A percentile compares a stretch with the other conserved stretches of the same genome.
Evolutionary conservation across 1,140 invertebrate genomes (phyloP).

Genomic region (Hyles euphorbiae): DNA sequence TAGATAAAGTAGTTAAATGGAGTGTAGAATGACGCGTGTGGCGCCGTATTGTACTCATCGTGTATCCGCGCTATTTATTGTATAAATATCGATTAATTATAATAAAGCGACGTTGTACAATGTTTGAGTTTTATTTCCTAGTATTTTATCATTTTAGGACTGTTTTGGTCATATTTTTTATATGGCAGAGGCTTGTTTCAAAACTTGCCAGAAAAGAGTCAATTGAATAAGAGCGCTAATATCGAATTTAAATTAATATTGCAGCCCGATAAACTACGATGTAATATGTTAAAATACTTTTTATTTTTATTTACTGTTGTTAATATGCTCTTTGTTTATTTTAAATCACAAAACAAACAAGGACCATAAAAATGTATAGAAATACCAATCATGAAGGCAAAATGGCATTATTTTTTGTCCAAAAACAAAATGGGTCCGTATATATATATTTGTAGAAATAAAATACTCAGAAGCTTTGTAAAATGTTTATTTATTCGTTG

Average conservation of each 20-base stretch:
- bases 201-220: no score
- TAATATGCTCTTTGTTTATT: no score
- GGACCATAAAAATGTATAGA: neutral
- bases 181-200: no score
- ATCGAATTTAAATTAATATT: no score
- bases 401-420: neutral
- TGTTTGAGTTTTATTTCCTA: conserved; percentile 19
- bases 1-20: no score
- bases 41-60: conserved; percentile 1
- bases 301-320: no score
- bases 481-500: conserved; percentile 29
- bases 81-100: conserved; percentile 27
- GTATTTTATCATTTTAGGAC: neutral
- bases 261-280: no score
- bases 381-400: neutral
- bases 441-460: neutral
- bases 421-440: neutral
- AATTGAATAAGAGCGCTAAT: no score
- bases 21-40: neutral
- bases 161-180: no score
- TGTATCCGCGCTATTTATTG: conserved; percentile 28
- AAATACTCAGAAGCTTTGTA: no score
- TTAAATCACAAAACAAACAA: no score
- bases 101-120: conserved; percentile 45
- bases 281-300: no score